Evolutionary conservation across 2,888 invertebrate species (phyloP), one percentile per base, ranked within the genome.

Genomic region (Ariolimax columbianus): DNA sequence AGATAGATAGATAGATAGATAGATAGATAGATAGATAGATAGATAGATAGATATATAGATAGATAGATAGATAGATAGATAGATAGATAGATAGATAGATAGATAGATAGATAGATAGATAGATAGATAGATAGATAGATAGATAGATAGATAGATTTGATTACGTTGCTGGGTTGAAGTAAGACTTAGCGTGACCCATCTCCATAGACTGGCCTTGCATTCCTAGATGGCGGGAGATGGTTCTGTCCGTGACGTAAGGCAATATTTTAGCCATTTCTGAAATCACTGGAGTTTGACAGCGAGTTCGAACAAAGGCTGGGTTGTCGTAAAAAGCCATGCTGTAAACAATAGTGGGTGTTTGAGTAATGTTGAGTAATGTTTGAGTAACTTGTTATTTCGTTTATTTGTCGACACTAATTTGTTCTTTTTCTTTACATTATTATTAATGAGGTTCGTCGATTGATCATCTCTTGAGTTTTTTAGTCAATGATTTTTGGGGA

Each of bases 161-260:
- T 87, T 86, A 94, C 94, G 93, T 93, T 87, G 94, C 94, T 40
- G 93, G 92, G 88, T 94, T 94, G 91, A 90, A 94, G 88, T 92
- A 93, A 81, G 90, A 90, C 83, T 88, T 91, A 79, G 93, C 93
- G 84, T 94, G 92, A 9, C 92, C 92, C 63, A 93, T 79, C 75
- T 91, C 91, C 88, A 90, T 79, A 2, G 91, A 89, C 55, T 90
- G 86, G n/a, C 91, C 90, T 30, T 91, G 88, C 66, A 88, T 86
- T n/a, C 92, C 90, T 59, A 93, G 88, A 84, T 93, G 93, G 83
- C 92, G 91, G 87, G 91, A 90, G 85, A 93, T 90, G 43, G 91
- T 93, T 88, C 91, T 92, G 90, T 93, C 93, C 0, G 92, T 90
- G 77, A 93, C 93, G 84, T 90, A 91, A 11, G 93, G 93, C 73